A percentile compares a stretch with the other conserved stretches of the same genome.
phyloP scores from a whole-genome alignment of 1,140 invertebrate species.

The Helicoverpa armigera region DNA sequence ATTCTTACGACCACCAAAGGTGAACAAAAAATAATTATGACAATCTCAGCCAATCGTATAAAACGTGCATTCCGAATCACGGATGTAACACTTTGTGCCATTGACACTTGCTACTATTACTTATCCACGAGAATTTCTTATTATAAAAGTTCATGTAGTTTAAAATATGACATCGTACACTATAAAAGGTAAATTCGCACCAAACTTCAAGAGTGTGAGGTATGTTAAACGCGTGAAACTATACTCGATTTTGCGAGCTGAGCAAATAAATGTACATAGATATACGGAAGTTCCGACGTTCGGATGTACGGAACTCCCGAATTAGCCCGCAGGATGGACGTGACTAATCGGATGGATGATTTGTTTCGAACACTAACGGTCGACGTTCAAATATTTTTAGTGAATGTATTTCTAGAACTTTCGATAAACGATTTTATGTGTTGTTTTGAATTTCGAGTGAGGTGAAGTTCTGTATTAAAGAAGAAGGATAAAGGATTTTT shows the following conservation, averaged over 20 bases:
- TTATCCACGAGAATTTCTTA: no score
- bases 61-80: no score
- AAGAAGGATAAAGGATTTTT: no score
- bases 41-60: no score
- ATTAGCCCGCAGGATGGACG: slow-evolving; percentile 18
- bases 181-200: slow-evolving; percentile 14
- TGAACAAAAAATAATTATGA: no score
- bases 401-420: not conserved
- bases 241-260: slow-evolving; percentile 29
- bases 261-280: slow-evolving; percentile 34
- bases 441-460: not conserved
- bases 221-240: slow-evolving; percentile 29
- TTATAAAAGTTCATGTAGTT: no score
- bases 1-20: no score
- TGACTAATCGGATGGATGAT: slow-evolving; percentile 23
- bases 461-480: not conserved
- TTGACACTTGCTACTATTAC: no score
- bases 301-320: not conserved
- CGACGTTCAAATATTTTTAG: not conserved
- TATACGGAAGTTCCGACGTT: no score
- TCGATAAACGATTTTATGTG: not conserved
- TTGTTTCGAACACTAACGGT: not conserved
- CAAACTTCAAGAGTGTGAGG: slow-evolving; percentile 28
- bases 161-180: no score
- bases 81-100: no score